Conservation (phyloP, 2,113 vertebrate genomes). For the Edolisoma coerulescens region DNA sequence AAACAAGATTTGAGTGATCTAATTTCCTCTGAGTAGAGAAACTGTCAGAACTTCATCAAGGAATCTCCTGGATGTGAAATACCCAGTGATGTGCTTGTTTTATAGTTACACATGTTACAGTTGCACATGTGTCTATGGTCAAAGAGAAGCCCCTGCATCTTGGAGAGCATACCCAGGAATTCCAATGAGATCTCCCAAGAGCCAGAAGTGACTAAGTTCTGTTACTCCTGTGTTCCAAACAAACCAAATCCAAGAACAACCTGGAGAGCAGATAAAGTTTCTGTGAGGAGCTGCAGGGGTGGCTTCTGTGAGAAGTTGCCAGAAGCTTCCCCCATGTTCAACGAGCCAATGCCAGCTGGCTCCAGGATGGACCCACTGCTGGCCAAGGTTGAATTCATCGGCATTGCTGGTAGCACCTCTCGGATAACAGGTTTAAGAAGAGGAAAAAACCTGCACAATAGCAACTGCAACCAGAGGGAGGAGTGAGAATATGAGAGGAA, state of each 20-base stretch:
- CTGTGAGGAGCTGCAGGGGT: neutral
- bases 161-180: neutral
- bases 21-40: neutral
- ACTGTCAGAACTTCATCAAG: neutral
- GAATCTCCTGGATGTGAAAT: neutral
- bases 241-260: neutral
- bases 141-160: neutral
- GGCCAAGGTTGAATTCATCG: neutral
- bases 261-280: neutral
- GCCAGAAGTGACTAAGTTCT: neutral
- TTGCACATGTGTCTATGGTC: rapidly evolving
- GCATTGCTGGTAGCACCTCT: neutral
- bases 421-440: neutral
- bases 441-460: neutral
- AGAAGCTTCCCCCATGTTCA: neutral
- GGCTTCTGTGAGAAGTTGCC: neutral
- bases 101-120: neutral
- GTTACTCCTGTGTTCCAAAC: neutral
- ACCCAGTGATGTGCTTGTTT: neutral
- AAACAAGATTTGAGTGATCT: neutral
- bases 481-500: neutral
- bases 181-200: neutral
- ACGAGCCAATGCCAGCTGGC: neutral
- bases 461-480: neutral
- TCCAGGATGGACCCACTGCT: neutral